Percentiles rank a stretch among this genome's conserved stretches.
These are phyloP conservation scores for Monochamus alternatus DNA, from an alignment of 2,888 invertebrate genomes.

Conservation along the genomic window DNA sequence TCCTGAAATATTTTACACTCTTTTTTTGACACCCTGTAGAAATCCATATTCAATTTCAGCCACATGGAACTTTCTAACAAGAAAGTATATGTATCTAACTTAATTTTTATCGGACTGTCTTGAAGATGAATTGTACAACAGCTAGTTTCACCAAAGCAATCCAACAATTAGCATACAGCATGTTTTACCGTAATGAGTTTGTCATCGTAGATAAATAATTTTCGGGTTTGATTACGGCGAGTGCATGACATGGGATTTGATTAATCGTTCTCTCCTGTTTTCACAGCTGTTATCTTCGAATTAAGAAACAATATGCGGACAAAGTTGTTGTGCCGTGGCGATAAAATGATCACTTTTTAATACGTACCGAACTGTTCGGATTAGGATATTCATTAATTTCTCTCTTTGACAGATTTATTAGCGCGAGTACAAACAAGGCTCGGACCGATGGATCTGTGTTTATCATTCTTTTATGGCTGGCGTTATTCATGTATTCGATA, in stretches of 20 bases:
- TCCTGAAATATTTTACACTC: no score
- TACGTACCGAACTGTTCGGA: neutral
- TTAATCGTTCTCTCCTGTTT: constrained; percentile 28
- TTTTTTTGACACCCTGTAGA: no score
- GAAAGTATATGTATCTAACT: constrained; percentile 3
- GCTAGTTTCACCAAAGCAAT: constrained; percentile 17
- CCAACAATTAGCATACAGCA: constrained; percentile 17
- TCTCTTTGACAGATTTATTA: constrained; percentile 6
- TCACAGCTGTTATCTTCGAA: constrained; percentile 33
- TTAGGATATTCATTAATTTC: constrained; percentile 10
- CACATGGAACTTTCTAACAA: constrained; percentile 15
- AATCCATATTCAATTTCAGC: no score
- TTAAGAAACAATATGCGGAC: constrained; percentile 32
- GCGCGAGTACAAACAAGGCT: neutral
- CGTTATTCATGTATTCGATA: neutral
- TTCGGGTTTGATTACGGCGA: constrained; percentile 7
- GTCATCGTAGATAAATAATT: constrained; percentile 28
- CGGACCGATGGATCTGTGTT: neutral
- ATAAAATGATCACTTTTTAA: neutral
- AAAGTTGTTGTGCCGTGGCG: neutral
- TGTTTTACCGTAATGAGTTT: constrained; percentile 29
- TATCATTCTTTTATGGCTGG: neutral
- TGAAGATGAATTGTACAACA: constrained; percentile 11
- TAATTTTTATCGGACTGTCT: constrained; percentile 14
- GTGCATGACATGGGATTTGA: constrained; percentile 23